These are phyloP conservation scores for Neomonachus schauinslandi DNA, from an alignment of 2,113 vertebrate genomes.

Conservation along the genomic window DNA sequence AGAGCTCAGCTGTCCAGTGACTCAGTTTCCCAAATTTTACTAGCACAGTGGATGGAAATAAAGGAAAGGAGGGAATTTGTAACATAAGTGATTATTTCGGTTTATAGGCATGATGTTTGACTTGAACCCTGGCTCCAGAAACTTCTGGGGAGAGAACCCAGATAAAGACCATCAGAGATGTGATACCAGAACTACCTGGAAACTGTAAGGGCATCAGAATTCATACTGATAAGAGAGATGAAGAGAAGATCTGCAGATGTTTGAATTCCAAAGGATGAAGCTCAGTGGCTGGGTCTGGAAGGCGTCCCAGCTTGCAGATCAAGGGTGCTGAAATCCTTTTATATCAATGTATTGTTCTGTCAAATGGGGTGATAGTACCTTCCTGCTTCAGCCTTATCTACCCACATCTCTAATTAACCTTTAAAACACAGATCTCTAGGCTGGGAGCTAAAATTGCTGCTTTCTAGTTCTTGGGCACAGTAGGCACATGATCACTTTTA, in stretches of 20 bases:
- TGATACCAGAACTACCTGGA: background rate
- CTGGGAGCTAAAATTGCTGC: background rate
- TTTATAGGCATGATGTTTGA: background rate
- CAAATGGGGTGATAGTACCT: background rate
- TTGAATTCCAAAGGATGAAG: background rate
- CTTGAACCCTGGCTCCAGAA: background rate
- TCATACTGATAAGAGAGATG: background rate
- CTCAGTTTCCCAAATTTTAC: background rate
- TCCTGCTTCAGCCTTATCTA: background rate
- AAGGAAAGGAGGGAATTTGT: background rate
- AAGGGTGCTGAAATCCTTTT: background rate
- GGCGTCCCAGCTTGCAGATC: background rate
- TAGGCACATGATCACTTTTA: background rate
- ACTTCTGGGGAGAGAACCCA: background rate
- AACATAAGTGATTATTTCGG: background rate
- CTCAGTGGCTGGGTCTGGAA: background rate
- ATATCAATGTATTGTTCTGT: background rate
- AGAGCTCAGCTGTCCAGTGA: background rate
- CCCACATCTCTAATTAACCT: background rate
- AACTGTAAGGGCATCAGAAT: background rate
- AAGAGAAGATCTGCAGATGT: background rate
- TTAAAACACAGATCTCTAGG: background rate
- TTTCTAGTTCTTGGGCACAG: background rate
- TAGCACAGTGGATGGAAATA: background rate
- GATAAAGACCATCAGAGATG: background rate